phyloP scores from a whole-genome alignment of 2,888 invertebrate genomes.

The Liopterus haemorrhoidalis region DNA sequence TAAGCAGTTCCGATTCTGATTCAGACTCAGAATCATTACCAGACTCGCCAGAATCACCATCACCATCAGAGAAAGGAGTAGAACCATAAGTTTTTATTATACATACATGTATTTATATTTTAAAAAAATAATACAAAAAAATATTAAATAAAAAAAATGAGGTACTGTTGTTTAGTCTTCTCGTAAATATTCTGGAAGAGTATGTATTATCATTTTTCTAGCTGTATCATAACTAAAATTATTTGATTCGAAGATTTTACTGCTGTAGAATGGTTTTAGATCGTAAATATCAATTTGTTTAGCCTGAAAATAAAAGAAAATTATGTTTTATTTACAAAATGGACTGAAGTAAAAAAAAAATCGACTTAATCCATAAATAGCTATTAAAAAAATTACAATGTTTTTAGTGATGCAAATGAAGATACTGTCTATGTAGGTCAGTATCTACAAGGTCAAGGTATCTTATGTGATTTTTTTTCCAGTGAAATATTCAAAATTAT shows the following conservation, averaged over 20 bases:
- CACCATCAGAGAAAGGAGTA: too few relatives aligned
- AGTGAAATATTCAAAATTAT: conserved; percentile 16
- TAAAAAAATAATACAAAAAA: background rate
- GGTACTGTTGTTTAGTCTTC: conserved; percentile 32
- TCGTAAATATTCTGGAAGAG: conserved; percentile 56
- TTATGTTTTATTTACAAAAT: conserved; percentile 17
- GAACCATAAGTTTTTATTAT: conserved; percentile 15
- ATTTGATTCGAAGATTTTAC: conserved; percentile 82
- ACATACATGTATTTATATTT: conserved; percentile 23
- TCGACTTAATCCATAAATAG: too few relatives aligned
- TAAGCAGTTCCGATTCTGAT: conserved; percentile 31
- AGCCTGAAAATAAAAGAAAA: conserved; percentile 58
- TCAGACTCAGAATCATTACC: too few relatives aligned
- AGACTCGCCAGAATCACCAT: too few relatives aligned
- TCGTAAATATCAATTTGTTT: conserved; percentile 86
- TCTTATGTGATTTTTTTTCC: too few relatives aligned
- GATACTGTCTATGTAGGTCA: too few relatives aligned
- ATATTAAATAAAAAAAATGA: too few relatives aligned
- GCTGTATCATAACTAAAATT: conserved; percentile 79
- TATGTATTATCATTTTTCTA: conserved; percentile 80
- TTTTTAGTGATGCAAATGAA: too few relatives aligned
- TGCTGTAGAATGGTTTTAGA: conserved; percentile 85
- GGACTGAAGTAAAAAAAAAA: conserved; percentile 6
- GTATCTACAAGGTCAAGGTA: too few relatives aligned
- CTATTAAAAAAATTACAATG: too few relatives aligned